Percentiles rank a stretch among this genome's conserved stretches.
These are phyloP conservation scores for Gymnobelideus leadbeateri DNA, from an alignment of 2,113 vertebrate species.

Conservation along the genomic window DNA sequence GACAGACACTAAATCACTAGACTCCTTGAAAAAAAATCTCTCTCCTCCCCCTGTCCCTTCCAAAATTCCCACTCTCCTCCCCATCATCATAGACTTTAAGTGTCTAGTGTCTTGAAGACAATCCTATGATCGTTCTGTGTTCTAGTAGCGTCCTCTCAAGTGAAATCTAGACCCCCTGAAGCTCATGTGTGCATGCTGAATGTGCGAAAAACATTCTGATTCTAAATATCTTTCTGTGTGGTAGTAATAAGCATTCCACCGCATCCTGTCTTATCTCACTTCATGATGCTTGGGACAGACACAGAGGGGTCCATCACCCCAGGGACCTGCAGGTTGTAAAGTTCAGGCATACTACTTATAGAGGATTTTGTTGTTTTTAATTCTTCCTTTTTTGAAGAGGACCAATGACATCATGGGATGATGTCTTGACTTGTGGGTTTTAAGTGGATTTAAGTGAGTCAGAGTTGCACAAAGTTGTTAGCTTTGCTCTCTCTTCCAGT, in stretches of 20 bases:
- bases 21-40: slow-evolving; percentile 81
- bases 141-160: neutral
- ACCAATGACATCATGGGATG: neutral
- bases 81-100: slow-evolving; percentile 70
- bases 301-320: neutral
- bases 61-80: neutral
- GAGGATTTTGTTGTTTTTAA: neutral
- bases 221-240: neutral
- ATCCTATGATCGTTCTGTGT: accelerated
- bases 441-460: neutral
- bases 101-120: neutral
- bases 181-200: neutral
- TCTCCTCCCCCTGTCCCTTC: slow-evolving; percentile 11
- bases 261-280: slow-evolving; percentile 19
- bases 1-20: slow-evolving; percentile 86
- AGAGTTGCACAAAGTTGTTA: neutral
- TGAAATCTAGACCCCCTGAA: neutral
- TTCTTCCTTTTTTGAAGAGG: neutral
- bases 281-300: slow-evolving; percentile 19
- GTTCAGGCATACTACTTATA: neutral
- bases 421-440: neutral
- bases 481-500: neutral
- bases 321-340: slow-evolving; percentile 14
- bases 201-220: neutral
- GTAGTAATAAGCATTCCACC: neutral